phyloP scores from a whole-genome alignment of 2,113 vertebrate species.

The Hemiprocne comata region DNA sequence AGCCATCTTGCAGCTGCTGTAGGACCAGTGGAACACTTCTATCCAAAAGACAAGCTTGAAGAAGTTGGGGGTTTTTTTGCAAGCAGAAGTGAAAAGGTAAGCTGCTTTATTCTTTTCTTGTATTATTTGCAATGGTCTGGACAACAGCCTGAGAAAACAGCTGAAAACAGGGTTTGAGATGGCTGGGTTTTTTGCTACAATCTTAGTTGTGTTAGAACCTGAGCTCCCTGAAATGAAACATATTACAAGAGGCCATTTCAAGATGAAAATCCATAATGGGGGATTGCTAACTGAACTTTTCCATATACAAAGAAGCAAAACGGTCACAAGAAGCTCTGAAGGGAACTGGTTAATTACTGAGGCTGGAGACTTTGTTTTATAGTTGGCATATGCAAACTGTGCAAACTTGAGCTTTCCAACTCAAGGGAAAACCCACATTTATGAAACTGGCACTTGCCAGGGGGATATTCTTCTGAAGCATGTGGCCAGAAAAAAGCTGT shows the following conservation, averaged over 20 bases:
- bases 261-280: background rate
- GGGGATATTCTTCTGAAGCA: background rate
- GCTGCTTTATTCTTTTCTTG: background rate
- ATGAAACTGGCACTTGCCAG: background rate
- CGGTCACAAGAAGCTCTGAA: background rate
- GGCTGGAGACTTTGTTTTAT: background rate
- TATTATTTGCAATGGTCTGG: background rate
- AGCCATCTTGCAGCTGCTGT: background rate
- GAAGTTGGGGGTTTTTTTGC: background rate
- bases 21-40: background rate
- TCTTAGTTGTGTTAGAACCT: background rate
- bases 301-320: background rate
- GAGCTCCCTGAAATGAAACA: background rate
- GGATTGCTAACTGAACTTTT: background rate
- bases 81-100: background rate
- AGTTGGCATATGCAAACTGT: background rate
- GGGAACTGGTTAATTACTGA: background rate
- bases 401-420: background rate
- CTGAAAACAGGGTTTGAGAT: background rate
- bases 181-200: background rate
- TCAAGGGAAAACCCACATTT: rapidly evolving
- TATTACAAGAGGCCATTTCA: background rate
- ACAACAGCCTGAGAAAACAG: background rate
- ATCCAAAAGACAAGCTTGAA: background rate
- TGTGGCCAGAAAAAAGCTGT: background rate